Conservation (phyloP, 2,797 vertebrate species). For the Periophthalmus magnuspinnatus region DNA sequence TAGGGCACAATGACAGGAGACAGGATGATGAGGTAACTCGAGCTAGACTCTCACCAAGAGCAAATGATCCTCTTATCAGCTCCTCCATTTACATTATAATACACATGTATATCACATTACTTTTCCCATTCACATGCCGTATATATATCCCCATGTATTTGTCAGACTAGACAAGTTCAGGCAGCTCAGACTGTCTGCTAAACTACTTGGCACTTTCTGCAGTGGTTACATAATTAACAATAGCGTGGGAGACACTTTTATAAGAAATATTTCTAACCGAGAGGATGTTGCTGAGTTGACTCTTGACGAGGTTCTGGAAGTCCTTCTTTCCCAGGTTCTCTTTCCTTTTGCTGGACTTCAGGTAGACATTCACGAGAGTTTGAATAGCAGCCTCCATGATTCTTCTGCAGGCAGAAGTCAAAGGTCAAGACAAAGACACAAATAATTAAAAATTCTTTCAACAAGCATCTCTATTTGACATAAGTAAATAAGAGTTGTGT, state of each 20-base stretch:
- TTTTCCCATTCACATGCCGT: conserved; percentile 24
- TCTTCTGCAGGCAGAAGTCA: conserved; percentile 48
- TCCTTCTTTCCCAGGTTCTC: conserved; percentile 71
- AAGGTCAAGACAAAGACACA: conserved; percentile 13
- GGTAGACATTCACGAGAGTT: conserved; percentile 73
- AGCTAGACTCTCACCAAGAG: conserved; percentile 29
- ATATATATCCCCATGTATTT: conserved; percentile 20
- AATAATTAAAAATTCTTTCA: conserved; percentile 1
- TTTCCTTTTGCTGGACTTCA: conserved; percentile 77
- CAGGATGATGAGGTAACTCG: conserved; percentile 31
- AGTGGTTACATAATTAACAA: conserved; percentile 26
- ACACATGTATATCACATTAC: conserved; percentile 40
- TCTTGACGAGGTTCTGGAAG: conserved; percentile 77
- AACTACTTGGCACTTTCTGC: conserved; percentile 3
- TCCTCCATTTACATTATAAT: conserved; percentile 36
- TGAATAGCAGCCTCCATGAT: conserved; percentile 79
- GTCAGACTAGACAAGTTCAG: conserved; percentile 13
- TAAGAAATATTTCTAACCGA: conserved; percentile 66
- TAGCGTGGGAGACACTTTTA: conserved; percentile 25
- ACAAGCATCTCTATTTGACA: conserved; percentile 1
- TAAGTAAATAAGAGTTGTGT: not conserved
- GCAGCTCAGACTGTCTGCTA: conserved; percentile 2
- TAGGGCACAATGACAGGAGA: conserved; percentile 30
- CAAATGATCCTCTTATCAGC: conserved; percentile 29
- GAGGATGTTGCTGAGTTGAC: conserved; percentile 77